Evolutionary conservation across 1,140 invertebrate species (phyloP), one percentile per base, ranked within the genome.

Genomic region (Protaetia brevitarsis): DNA sequence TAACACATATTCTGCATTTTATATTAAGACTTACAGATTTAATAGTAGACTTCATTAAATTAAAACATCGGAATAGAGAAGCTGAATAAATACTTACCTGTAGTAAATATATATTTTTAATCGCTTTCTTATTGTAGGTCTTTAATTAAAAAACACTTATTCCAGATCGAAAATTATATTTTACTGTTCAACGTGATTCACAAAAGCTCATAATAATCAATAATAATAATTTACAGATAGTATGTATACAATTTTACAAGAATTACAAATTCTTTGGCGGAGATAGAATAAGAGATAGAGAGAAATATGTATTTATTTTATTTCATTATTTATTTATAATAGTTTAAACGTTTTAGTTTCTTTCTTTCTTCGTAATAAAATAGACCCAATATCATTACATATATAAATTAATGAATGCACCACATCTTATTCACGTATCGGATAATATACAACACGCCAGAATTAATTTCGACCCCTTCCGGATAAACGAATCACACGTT

Each of bases 151-250:
- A 60, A 68, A 58, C 19, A 36, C 26, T 23, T 7, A 11, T 4
- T 59, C 10, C 45, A 71, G 68, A 72, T 72, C 72, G 69, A 73
- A 72, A 76, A 76, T 75, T 72, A 77, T 74, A 73, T 76, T 72
- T 74, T 70, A 70, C 45, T 72, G 28, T 74, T n/a, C 63, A 76
- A 76, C 69, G 73, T 75, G 75, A 72, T 62, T 77, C 75, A 77
- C 75, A 77, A 77, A 77, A 77, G 75, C 75, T 77, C 70, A 69
- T 70, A 67, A 63, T 62, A 62, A 62, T 51, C 41, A 51, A 51
- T 62, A 61, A 71, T 62, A 70, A 71, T 71, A 74, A 76, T 74
- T 73, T 74, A 74, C 73, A 75, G 69, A 72, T 71, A 73, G 65
- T 72, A n/a, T n/a, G n/a, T n/a, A 66, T 73, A 77, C 72, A 77